Base-by-base conservation (phyloP, 1,140 invertebrate species). In the Leptinotarsa undecemlineata region DNA sequence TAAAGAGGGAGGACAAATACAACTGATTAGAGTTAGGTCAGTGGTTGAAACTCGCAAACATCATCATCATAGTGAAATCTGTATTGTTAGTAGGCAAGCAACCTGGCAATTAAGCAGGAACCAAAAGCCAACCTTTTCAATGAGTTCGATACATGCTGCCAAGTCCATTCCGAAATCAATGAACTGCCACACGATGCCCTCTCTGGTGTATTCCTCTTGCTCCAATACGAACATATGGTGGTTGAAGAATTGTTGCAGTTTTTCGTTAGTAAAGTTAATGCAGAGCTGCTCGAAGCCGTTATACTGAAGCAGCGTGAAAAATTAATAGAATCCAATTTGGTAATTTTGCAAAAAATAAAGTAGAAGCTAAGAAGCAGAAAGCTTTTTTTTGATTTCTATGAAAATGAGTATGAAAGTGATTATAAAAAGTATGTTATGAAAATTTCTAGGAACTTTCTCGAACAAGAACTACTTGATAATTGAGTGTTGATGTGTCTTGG, bases 231-330 rank as follows among this genome's bases (percentile, higher is more conserved):
- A 98, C 96, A 98, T 98, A 91, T 97, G 95, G 88, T 98, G 96
- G 88, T 98, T 97, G 92, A 98, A 98, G 90, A 98, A 98, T 89
- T 98, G 96, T 89, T 98, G 96, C 76, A 98, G 91, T 89, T 97
- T 96, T 87, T 98, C 96, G 87, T 98, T 98, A 87, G 96, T 98
- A 88, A 97, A 98, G 91, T 98, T 98, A 92, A 99, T 99, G 90
- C 97, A 94, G 88, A 99, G 91, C 90, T 98, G 97, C 88, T 99
- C 97, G 88, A 98, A 98, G 85, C 96, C 95, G 89, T 99, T 98
- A 90, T 89, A 95, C 94, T 96, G 90, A 63, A 69, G 73, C 67
- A 57, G 11, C 17, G 6, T n/a, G 42, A n/a, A 73, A 68, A 74
- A n/a, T 23, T 20, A 61, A 61, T n/a, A 20, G 15, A 19, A 19